Evolutionary conservation across 92 coral and sea anemone genomes (phyloP), one percentile per base, ranked within the genome.

Genomic region (Blastomussa wellsi): DNA sequence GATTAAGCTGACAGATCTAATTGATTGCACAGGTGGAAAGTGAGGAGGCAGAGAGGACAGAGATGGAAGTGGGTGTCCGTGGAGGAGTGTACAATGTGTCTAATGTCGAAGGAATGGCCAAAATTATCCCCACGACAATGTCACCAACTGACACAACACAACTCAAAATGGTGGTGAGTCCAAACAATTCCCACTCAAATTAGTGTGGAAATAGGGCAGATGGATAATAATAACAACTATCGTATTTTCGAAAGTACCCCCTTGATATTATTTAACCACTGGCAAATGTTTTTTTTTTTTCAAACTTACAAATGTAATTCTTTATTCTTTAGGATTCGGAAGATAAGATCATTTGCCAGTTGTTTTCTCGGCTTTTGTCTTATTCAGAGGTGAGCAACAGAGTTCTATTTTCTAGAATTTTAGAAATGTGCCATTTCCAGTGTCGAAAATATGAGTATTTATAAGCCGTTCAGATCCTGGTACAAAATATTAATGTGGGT

Each of bases 1-100:
- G 2, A 55, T n/a, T 51, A 22, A 1, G n/a, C n/a, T n/a, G n/a
- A n/a, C n/a, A n/a, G n/a, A 10, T 16, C 2, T 20, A 13, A 13
- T 41, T 33, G 15, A 76, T 48, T 9, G 20, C 33, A 47, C 51
- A 91, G 94, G 90, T 91, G 53, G 86, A 78, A 22, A 76, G 39
- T 16, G 90, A 89, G 48, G 98, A 92, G 36, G 39, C 88, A 22
- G 98, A 92, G 38, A 90, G 87, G 78, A 52, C 80, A 4, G 98
- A 94, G 57, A 94, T 94, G 98, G 98, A 94, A 76, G 98, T 94
- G 41, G 95, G 98, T 24, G 91, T 94, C 44, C 90, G 94, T 28
- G 98, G 98, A 29, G 81, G 80, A 32, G 89, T 92, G 29, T 94
- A 92, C 67, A 93, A 91, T 29, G 98, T 94, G 5, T 94, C 95